Evolutionary conservation across 2,888 invertebrate genomes (phyloP), one percentile per base, ranked within the genome.

Genomic region (Heliconius sara): DNA sequence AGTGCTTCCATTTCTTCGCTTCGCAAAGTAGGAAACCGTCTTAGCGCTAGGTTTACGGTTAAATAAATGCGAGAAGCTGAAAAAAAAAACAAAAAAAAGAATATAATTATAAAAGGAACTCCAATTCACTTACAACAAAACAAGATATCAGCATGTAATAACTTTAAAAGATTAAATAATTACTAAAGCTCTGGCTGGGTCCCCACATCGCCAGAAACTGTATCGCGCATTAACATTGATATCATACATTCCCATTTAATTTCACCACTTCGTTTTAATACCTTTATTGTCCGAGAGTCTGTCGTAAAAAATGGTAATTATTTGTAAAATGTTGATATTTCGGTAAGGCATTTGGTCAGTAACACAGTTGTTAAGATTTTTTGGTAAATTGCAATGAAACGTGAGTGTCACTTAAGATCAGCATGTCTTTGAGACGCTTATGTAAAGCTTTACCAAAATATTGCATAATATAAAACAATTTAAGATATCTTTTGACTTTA

Each of bases 181-280:
- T n/a, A 25, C 27, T 22, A 10, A 39, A 47, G 72, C 72, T 57
- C 57, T 57, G 34, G 77, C 57, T 57, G 34, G 77, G 82, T 80
- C 77, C 52, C 74, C 77, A 77, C 81, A 83, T 63, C 74, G 39
- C 76, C 73, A 75, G 73, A 86, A 86, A 86, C 84, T 85, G 85
- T 85, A 86, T 83, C 83, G 83, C 83, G 84, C 83, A 84, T 85
- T 85, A 85, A 85, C 80, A 79, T 83, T 81, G 39, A 73, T 73
- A 73, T 39, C 73, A 73, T 60, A 73, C 60, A 60, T 73, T 60
- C 39, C n/a, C 60, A 73, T 60, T 73, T 73, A 73, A 73, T 73
- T 60, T 60, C 34, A 75, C 72, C 70, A 73, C 79, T 75, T 75
- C 77, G 84, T 71, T 65, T 81, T 83, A 80, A 83, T 82, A 79